Percentiles rank a stretch among this genome's conserved stretches.
phyloP scores from a whole-genome alignment of 2,888 invertebrate genomes.

The Galerucella nymphaeae region DNA sequence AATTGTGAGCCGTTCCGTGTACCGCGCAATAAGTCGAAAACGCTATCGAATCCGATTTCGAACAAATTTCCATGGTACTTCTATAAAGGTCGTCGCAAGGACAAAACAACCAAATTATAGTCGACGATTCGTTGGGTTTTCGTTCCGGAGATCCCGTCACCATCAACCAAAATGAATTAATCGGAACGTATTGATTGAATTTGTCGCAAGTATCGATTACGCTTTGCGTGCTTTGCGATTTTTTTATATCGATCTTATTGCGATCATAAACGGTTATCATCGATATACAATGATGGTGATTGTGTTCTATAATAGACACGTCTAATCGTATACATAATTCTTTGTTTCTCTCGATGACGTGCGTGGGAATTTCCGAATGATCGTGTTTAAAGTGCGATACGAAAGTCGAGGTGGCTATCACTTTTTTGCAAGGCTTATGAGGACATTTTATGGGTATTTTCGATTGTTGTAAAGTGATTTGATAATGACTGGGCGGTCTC shows the following conservation, averaged over 20 bases:
- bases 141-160: slow-evolving; percentile 55
- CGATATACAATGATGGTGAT: slow-evolving; percentile 55
- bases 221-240: slow-evolving; percentile 51
- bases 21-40: slow-evolving; percentile 58
- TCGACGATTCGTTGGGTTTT: slow-evolving; percentile 50
- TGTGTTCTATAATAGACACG: slow-evolving; percentile 53
- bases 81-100: slow-evolving; percentile 56
- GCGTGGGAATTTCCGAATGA: slow-evolving; percentile 56
- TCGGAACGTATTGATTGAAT: slow-evolving; percentile 54
- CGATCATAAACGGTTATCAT: slow-evolving; percentile 58
- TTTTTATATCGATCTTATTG: slow-evolving; percentile 51
- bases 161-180: slow-evolving; percentile 62
- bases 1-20: slow-evolving; percentile 52
- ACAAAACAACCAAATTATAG: slow-evolving; percentile 60
- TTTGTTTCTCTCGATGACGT: slow-evolving; percentile 52
- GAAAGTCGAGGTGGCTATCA: slow-evolving; percentile 58
- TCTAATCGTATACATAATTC: slow-evolving; percentile 55
- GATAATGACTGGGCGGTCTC: not conserved
- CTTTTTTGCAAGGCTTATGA: slow-evolving; percentile 59
- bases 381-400: slow-evolving; percentile 60
- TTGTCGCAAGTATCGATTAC: slow-evolving; percentile 55
- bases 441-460: slow-evolving; percentile 56
- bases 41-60: slow-evolving; percentile 54
- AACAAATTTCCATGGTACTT: slow-evolving; percentile 59
- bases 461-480: slow-evolving; percentile 35